Evolutionary conservation across 2,113 vertebrate species (phyloP), one percentile per base, ranked within the genome.

Genomic region (Antechinus stuartii): DNA sequence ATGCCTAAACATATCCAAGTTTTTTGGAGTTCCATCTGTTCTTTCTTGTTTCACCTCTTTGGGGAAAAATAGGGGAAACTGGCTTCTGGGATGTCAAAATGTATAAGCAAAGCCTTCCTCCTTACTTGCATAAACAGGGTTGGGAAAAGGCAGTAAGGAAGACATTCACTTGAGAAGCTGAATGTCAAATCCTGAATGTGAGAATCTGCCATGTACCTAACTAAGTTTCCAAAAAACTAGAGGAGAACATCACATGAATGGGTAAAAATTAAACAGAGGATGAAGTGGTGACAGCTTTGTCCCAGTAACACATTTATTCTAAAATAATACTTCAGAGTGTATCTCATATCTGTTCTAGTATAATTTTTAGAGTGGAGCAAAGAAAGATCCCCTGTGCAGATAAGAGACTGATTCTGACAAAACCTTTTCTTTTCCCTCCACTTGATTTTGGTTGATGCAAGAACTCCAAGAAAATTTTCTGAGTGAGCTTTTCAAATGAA

Each of bases 11-110:
- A 93, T 16, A 91, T 90, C n/a, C 19, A 55, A 96, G 92, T 61
- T 46, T 23, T 95, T 42, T 91, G 57, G 91, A 91, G 54, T 16
- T 46, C 76, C 47, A 56, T 92, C 92, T 93, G 35, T n/a, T 94
- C 53, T 61, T 93, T 91, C 47, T 27, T 95, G 94, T 47, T 91
- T 92, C 49, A 76, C 42, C n/a, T 84, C 96, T 84, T 93, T 90
- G 90, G 46, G 49, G 91, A 27, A 25, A 56, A 89, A 50, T 57
- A 47, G 26, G 61, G 93, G 89, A 92, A 23, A 54, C 42, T 57
- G 35, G 24, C 57, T 96, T 95, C 90, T 11, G 92, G 23, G 47
- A 46, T 12, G 84, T 94, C 10, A 89, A 50, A 91, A 46, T 94
- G 93, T 55, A 91, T 84, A 89, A 0, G 2, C 4, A 94, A 50